These are phyloP conservation scores for Bradypus variegatus DNA, from an alignment of 2,797 vertebrate genomes.

Conservation along the genomic window DNA sequence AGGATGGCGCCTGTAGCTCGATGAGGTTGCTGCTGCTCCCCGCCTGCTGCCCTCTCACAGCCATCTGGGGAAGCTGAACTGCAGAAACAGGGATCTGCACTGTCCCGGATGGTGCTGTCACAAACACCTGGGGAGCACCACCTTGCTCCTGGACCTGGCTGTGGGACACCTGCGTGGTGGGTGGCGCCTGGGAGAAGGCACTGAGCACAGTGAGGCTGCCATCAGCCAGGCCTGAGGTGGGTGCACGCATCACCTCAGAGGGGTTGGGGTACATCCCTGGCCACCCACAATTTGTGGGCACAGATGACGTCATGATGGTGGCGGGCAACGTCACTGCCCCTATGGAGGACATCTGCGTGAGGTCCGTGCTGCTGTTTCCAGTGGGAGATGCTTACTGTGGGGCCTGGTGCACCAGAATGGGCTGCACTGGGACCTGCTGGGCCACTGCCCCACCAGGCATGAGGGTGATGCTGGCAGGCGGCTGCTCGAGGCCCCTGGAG, in stretches of 20 bases:
- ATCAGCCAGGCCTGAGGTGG: conserved; percentile 86
- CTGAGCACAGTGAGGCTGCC: conserved; percentile 96
- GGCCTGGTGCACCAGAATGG: conserved; percentile 93
- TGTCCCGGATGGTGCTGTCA: conserved; percentile 92
- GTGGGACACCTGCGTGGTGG: conserved; percentile 95
- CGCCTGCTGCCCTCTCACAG: conserved; percentile 96
- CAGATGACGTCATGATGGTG: conserved; percentile 94
- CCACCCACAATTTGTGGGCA: conserved; percentile 93
- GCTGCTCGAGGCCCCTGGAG: conserved; percentile 90
- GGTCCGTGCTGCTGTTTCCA: conserved; percentile 89
- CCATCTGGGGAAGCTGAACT: conserved; percentile 90
- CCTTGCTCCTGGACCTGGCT: conserved; percentile 88
- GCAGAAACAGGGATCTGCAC: conserved; percentile 95
- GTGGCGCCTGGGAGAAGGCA: conserved; percentile 90
- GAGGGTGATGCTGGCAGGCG: conserved; percentile 92
- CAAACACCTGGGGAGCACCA: conserved; percentile 92
- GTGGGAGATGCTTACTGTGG: conserved; percentile 82
- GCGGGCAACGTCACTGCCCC: conserved; percentile 95
- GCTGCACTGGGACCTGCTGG: conserved; percentile 91
- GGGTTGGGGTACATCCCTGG: conserved; percentile 99
- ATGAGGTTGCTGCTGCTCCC: conserved; percentile 92
- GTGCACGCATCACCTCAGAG: conserved; percentile 95
- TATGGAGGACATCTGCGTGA: conserved; percentile 90
- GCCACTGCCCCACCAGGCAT: conserved; percentile 91
- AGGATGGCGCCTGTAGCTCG: conserved; percentile 94